These are phyloP conservation scores for Zophobas morio DNA, from an alignment of 1,140 invertebrate genomes.

Conservation along the genomic window DNA sequence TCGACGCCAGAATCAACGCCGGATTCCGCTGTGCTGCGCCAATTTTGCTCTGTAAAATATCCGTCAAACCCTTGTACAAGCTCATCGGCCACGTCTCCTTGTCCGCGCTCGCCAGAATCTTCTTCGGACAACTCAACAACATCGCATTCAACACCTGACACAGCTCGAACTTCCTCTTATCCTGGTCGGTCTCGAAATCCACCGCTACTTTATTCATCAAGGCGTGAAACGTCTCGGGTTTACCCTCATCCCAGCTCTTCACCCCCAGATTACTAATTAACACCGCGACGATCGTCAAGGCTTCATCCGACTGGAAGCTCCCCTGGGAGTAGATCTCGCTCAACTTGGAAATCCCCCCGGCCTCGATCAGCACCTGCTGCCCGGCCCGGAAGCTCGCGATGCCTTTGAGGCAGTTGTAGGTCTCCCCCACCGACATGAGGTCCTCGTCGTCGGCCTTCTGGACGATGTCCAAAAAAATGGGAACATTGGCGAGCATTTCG, in stretches of 20 bases:
- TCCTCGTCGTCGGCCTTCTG: constrained; percentile 86
- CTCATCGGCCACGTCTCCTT: constrained; percentile 85
- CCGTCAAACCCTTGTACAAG: constrained; percentile 82
- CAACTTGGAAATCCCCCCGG: constrained; percentile 85
- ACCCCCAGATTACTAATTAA: constrained; percentile 79
- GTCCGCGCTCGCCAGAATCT: constrained; percentile 73
- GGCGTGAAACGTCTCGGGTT: constrained; percentile 82
- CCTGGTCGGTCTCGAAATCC: constrained; percentile 90
- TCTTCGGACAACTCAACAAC: constrained; percentile 79
- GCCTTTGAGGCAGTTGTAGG: constrained; percentile 86
- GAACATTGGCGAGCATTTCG: constrained; percentile 85
- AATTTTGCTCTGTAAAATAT: constrained; percentile 90
- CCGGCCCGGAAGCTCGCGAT: constrained; percentile 82
- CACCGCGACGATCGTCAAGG: constrained; percentile 82
- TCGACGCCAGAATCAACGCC: constrained; percentile 85
- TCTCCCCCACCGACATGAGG: constrained; percentile 89
- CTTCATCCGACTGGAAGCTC: constrained; percentile 90
- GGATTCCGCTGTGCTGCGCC: constrained; percentile 90
- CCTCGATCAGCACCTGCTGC: constrained; percentile 81
- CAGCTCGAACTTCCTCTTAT: constrained; percentile 89
- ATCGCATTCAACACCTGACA: constrained; percentile 83
- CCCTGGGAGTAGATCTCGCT: constrained; percentile 88
- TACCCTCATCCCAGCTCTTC: constrained; percentile 80
- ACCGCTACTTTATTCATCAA: constrained; percentile 87
- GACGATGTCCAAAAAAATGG: constrained; percentile 86